Conservation (phyloP, 2,113 vertebrate genomes). For the Rallus limicola region DNA sequence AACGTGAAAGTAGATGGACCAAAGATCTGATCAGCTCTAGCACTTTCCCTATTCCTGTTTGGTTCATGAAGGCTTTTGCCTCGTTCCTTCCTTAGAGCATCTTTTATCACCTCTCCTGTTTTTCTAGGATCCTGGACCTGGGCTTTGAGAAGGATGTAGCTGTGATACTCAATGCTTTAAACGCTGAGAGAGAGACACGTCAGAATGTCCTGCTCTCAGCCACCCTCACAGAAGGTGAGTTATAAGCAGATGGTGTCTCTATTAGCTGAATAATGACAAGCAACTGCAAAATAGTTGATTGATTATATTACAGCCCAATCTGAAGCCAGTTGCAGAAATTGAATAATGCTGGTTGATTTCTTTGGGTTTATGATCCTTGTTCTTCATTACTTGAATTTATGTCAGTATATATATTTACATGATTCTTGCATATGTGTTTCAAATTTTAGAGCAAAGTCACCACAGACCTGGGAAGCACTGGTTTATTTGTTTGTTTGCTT, state of each 20-base stretch:
- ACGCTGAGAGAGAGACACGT: constrained; percentile 72
- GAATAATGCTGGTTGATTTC: background rate
- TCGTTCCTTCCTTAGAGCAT: background rate
- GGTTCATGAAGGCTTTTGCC: background rate
- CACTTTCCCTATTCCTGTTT: background rate
- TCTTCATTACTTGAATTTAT: background rate
- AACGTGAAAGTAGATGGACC: background rate
- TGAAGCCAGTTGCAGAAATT: background rate
- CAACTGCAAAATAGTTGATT: background rate
- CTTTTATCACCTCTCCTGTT: background rate
- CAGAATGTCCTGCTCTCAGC: constrained; percentile 95
- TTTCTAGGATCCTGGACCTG: constrained; percentile 88
- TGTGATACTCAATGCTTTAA: constrained; percentile 89
- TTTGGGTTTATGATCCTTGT: background rate
- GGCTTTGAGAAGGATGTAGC: constrained; percentile 94
- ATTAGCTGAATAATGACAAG: background rate
- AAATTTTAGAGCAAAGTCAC: background rate
- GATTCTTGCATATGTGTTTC: background rate
- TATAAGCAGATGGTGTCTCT: background rate
- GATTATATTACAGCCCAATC: background rate
- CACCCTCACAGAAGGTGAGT: constrained; percentile 86
- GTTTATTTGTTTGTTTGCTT: background rate
- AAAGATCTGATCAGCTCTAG: background rate
- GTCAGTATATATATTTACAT: background rate
- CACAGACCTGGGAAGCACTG: background rate